phyloP scores from a whole-genome alignment of 2,888 invertebrate genomes.

The Xanthorhoe spadicearia region DNA sequence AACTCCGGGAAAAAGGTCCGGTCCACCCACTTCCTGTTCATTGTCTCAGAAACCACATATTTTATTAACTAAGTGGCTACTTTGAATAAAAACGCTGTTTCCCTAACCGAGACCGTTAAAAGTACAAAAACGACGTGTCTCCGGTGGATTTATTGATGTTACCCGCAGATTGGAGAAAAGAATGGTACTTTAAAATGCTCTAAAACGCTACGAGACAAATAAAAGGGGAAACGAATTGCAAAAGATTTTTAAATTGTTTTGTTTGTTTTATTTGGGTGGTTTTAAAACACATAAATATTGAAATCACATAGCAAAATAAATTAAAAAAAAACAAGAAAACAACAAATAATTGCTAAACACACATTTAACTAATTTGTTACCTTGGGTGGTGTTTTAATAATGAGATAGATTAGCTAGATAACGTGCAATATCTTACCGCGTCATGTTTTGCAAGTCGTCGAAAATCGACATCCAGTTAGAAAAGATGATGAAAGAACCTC shows the following conservation, averaged over 20 bases:
- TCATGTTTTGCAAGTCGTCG: too few relatives aligned
- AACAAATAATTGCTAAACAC: too few relatives aligned
- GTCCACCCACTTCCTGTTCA: slow-evolving; percentile 76
- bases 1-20: slow-evolving; percentile 59
- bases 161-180: slow-evolving; percentile 26
- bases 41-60: slow-evolving; percentile 79
- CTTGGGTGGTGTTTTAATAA: too few relatives aligned
- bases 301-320: background rate
- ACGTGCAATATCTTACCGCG: too few relatives aligned
- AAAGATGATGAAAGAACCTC: background rate
- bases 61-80: slow-evolving; percentile 83
- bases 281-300: too few relatives aligned
- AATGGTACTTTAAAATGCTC: slow-evolving; percentile 28
- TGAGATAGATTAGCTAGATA: too few relatives aligned
- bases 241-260: slow-evolving; percentile 4
- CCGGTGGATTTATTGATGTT: slow-evolving; percentile 64
- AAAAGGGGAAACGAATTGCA: slow-evolving; percentile 11
- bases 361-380: too few relatives aligned
- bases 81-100: slow-evolving; percentile 83
- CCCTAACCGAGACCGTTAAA: slow-evolving; percentile 69
- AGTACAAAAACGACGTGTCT: slow-evolving; percentile 66
- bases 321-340: background rate
- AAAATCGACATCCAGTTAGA: background rate
- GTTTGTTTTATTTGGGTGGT: background rate
- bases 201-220: slow-evolving; percentile 16